Evolutionary conservation across 2,797 vertebrate species (phyloP).

Genomic region (Pangasius krempfi): DNA sequence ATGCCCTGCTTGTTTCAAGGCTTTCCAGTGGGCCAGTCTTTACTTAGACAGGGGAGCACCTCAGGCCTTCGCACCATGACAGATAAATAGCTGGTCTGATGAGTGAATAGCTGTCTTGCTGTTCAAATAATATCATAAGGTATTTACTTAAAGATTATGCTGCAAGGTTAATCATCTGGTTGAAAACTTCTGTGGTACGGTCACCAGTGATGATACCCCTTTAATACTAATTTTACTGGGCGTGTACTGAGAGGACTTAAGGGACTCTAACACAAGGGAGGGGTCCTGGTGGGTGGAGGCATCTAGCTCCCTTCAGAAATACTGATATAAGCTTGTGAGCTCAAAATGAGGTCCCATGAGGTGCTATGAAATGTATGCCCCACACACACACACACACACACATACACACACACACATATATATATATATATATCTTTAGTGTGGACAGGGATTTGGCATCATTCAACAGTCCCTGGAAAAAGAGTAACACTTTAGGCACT

Average conservation of each 20-base stretch:
- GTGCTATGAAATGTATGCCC: not conserved
- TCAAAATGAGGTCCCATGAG: not conserved
- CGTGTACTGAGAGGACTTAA: not conserved
- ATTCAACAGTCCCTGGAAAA: not conserved
- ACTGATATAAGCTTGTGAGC: not conserved
- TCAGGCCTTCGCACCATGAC: not conserved
- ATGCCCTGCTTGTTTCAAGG: not conserved
- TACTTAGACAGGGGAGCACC: not conserved
- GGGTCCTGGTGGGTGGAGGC: not conserved
- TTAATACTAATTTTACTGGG: not conserved
- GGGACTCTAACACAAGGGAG: not conserved
- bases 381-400: too few species aligned
- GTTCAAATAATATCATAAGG: not conserved
- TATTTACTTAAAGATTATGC: not conserved
- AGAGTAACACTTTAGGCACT: not conserved
- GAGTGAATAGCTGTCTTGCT: not conserved
- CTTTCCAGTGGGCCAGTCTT: not conserved
- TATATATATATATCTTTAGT: not conserved
- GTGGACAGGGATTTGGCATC: not conserved
- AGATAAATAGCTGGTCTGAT: not conserved
- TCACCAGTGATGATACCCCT: not conserved
- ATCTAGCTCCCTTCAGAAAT: not conserved
- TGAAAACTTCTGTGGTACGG: not conserved
- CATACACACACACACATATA: too few species aligned
- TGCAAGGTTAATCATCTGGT: not conserved